These are phyloP conservation scores for Xanthia togata DNA, from an alignment of 2,888 invertebrate genomes.

Conservation along the genomic window DNA sequence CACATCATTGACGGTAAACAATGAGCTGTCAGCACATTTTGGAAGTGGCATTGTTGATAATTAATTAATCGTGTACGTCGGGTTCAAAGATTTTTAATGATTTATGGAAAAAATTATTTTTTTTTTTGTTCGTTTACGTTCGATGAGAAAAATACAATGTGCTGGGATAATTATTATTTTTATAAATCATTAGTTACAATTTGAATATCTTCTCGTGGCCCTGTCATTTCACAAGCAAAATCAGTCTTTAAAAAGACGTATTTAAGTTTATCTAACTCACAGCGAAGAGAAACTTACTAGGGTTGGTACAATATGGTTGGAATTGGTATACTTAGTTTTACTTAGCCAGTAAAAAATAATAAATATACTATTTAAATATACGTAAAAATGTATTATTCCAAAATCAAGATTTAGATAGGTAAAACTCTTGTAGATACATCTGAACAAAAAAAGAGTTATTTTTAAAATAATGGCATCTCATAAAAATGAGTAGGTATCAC, in stretches of 20 bases:
- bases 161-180: not conserved
- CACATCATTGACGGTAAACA: constrained; percentile 63
- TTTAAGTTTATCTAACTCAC: not conserved
- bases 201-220: not conserved
- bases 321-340: no score
- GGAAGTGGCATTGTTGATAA: constrained; percentile 52
- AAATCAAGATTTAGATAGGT: constrained; percentile 31
- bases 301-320: not conserved
- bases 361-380: no score
- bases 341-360: not conserved
- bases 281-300: not conserved
- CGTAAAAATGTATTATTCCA: not conserved
- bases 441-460: constrained; percentile 52
- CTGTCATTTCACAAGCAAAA: not conserved
- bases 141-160: not conserved
- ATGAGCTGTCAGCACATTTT: constrained; percentile 53
- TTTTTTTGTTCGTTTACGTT: not conserved
- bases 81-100: constrained; percentile 17
- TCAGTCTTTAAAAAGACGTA: not conserved
- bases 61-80: constrained; percentile 59
- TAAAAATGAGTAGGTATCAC: constrained; percentile 59
- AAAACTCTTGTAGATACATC: constrained; percentile 46
- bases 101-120: not conserved
- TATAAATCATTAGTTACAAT: not conserved
- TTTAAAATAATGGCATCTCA: constrained; percentile 64